Evolutionary conservation across 2,797 vertebrate genomes (phyloP).

Genomic region (Syngnathus rostellatus): DNA sequence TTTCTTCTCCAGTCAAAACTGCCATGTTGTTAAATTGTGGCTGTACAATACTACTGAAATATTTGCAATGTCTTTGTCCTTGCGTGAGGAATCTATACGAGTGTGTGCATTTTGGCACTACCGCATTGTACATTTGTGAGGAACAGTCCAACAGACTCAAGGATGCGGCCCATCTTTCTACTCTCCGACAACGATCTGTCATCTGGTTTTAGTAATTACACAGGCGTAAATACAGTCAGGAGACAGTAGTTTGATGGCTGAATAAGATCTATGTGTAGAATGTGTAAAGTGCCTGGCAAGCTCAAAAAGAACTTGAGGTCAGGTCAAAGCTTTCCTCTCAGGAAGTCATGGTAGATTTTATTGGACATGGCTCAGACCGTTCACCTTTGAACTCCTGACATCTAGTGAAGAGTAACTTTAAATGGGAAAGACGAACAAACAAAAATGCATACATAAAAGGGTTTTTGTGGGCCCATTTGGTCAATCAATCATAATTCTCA

Average conservation of each 20-base stretch:
- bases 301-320: conserved; percentile 16
- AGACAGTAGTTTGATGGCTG: conserved; percentile 43
- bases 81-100: conserved; percentile 26
- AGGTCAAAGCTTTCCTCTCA: conserved; percentile 21
- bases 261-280: conserved; percentile 30
- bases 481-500: neutral
- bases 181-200: conserved; percentile 62
- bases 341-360: conserved; percentile 34
- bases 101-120: conserved; percentile 27
- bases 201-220: conserved; percentile 61
- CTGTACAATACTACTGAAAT: conserved; percentile 16
- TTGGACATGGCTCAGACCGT: conserved; percentile 21
- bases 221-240: conserved; percentile 49
- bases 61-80: conserved; percentile 29
- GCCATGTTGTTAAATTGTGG: conserved; percentile 19
- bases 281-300: conserved; percentile 18
- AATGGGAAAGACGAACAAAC: neutral
- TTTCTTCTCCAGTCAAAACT: conserved; percentile 30
- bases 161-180: conserved; percentile 51
- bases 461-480: neutral
- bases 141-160: conserved; percentile 50
- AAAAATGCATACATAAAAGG: neutral
- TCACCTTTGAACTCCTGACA: conserved; percentile 35
- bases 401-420: neutral
- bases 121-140: conserved; percentile 50